phyloP scores from a whole-genome alignment of 2,113 vertebrate genomes.

The Xiphias gladius region DNA sequence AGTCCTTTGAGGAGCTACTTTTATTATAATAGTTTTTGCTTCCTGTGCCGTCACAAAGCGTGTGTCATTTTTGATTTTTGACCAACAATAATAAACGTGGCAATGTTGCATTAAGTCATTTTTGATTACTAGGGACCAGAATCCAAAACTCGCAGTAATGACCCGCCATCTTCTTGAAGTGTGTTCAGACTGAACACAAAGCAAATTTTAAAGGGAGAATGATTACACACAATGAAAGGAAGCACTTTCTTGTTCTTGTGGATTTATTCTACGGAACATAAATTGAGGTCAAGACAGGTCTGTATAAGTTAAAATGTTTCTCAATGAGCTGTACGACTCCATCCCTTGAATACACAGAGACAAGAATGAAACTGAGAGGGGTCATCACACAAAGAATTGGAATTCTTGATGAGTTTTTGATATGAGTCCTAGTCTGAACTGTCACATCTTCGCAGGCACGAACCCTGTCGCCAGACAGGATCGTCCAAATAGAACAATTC shows the following conservation, averaged over 20 bases:
- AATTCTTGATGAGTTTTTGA: background rate
- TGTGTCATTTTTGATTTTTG: background rate
- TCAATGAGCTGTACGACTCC: constrained; percentile 4
- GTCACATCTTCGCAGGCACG: background rate
- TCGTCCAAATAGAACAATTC: background rate
- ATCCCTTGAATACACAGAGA: background rate
- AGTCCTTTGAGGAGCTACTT: constrained; percentile 37
- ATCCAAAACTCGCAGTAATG: background rate
- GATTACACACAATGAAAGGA: background rate
- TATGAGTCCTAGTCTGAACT: background rate
- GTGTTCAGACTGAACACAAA: background rate
- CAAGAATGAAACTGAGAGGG: constrained; percentile 5
- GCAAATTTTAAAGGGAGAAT: background rate
- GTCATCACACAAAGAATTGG: background rate
- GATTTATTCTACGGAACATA: background rate
- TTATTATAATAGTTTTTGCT: constrained; percentile 16
- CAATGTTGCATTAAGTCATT: background rate
- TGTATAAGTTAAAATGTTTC: background rate
- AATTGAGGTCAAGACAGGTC: constrained; percentile 1
- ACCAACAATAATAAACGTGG: background rate
- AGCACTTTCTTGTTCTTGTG: background rate
- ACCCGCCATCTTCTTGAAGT: background rate
- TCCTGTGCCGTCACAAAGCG: background rate
- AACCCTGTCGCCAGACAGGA: background rate
- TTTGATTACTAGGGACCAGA: background rate